Conservation (phyloP, 2,797 vertebrate species). For the Hypotaenidia philippensis region DNA sequence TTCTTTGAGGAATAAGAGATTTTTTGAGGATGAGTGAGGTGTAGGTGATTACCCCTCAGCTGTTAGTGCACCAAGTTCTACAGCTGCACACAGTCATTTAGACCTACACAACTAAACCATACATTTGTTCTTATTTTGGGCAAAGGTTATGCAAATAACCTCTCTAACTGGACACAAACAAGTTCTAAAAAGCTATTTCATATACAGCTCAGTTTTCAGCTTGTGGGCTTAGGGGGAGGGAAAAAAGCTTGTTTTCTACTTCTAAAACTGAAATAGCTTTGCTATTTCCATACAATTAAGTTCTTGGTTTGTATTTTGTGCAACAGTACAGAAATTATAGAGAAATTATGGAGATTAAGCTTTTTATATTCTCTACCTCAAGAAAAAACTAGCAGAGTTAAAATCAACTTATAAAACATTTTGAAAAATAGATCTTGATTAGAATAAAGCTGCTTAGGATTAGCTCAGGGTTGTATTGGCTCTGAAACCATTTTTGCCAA, state of each 20-base stretch:
- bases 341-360: conserved; percentile 3
- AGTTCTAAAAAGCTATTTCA: background rate
- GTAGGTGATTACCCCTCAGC: background rate
- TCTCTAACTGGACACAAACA: background rate
- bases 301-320: background rate
- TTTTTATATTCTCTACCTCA: background rate
- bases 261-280: background rate
- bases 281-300: background rate
- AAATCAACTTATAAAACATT: background rate
- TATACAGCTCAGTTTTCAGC: background rate
- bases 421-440: background rate
- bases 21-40: background rate
- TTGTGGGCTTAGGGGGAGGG: background rate
- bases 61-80: background rate
- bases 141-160: background rate
- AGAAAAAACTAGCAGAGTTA: background rate
- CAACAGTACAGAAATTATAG: conserved; percentile 9
- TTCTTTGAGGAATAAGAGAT: background rate
- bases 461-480: background rate
- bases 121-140: background rate
- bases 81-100: background rate
- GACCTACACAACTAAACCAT: background rate
- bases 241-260: background rate
- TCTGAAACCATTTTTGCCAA: conserved; percentile 21
- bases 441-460: background rate